These are phyloP conservation scores for Orthosia cruda DNA, from an alignment of 2,888 invertebrate species.

Conservation along the genomic window DNA sequence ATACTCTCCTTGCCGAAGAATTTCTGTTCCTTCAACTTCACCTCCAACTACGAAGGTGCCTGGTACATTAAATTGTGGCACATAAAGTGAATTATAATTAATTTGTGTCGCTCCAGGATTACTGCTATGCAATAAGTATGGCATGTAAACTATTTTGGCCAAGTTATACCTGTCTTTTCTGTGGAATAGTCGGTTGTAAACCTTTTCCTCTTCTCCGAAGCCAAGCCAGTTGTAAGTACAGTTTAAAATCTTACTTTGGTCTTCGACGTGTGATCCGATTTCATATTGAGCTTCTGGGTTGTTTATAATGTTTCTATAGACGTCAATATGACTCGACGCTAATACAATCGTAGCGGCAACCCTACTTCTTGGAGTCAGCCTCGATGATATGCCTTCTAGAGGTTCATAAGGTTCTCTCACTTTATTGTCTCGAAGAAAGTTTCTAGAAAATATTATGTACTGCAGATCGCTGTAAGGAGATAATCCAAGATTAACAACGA, in stretches of 20 bases:
- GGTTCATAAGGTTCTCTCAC: constrained; percentile 96
- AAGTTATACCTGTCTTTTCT: constrained; percentile 98
- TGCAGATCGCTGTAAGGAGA: constrained; percentile 97
- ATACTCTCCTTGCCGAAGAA: constrained; percentile 96
- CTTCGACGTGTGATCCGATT: constrained; percentile 98
- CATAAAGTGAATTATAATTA: constrained; percentile 94
- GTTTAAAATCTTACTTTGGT: constrained; percentile 98
- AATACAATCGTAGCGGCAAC: constrained; percentile 98
- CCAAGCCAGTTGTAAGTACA: constrained; percentile 99
- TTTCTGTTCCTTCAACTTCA: constrained; percentile 98
- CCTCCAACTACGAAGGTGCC: constrained; percentile 96
- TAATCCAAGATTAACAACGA: constrained; percentile 96
- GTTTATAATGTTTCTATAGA: constrained; percentile 97
- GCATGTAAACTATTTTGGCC: constrained; percentile 97
- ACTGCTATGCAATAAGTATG: constrained; percentile 97
- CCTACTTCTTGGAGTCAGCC: constrained; percentile 96
- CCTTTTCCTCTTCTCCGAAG: constrained; percentile 93
- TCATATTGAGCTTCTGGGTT: constrained; percentile 98
- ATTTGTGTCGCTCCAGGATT: constrained; percentile 97
- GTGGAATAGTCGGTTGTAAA: constrained; percentile 95
- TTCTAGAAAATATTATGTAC: constrained; percentile 96
- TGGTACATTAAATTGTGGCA: constrained; percentile 95
- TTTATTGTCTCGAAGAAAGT: constrained; percentile 96
- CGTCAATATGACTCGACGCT: constrained; percentile 97
- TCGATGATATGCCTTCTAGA: constrained; percentile 92